Evolutionary conservation across 2,888 invertebrate species (phyloP).

Genomic region (Patella caerulea): DNA sequence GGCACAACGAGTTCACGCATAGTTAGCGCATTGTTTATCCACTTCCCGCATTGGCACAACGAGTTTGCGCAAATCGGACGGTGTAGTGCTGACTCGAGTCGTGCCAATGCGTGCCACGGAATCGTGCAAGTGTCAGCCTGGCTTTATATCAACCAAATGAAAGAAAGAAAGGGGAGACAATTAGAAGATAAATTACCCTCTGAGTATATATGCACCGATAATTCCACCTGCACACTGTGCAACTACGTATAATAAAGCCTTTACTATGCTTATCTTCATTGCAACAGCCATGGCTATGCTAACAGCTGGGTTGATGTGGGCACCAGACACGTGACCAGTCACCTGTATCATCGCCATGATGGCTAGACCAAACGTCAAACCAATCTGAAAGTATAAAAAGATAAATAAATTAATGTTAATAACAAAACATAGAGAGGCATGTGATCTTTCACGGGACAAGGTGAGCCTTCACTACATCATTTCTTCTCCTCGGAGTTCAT

Average conservation of each 20-base stretch:
- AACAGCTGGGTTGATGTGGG: slow-evolving; percentile 72
- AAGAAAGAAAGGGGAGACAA: too few species aligned
- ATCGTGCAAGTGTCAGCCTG: too few species aligned
- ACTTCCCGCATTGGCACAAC: too few species aligned
- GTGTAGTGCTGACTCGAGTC: too few species aligned
- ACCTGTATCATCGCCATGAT: slow-evolving; percentile 70
- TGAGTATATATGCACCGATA: slow-evolving; percentile 91
- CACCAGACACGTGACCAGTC: slow-evolving; percentile 71
- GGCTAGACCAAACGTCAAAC: slow-evolving; percentile 69
- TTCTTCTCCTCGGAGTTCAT: too few species aligned
- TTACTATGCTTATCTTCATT: slow-evolving; percentile 82
- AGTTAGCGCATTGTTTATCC: too few species aligned
- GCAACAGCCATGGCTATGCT: slow-evolving; percentile 79
- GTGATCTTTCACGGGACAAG: background rate
- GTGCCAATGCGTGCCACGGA: too few species aligned
- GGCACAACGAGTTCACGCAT: too few species aligned
- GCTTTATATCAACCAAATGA: too few species aligned
- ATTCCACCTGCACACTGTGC: slow-evolving; percentile 95
- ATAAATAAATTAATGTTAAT: background rate
- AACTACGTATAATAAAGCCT: slow-evolving; percentile 85
- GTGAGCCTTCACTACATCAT: too few species aligned
- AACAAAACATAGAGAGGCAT: background rate
- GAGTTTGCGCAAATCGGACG: too few species aligned
- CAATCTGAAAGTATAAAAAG: slow-evolving; percentile 49
- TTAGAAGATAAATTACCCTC: slow-evolving; percentile 73